Conservation (phyloP, 1,140 invertebrate genomes). For the Hylaeus volcanicus region DNA sequence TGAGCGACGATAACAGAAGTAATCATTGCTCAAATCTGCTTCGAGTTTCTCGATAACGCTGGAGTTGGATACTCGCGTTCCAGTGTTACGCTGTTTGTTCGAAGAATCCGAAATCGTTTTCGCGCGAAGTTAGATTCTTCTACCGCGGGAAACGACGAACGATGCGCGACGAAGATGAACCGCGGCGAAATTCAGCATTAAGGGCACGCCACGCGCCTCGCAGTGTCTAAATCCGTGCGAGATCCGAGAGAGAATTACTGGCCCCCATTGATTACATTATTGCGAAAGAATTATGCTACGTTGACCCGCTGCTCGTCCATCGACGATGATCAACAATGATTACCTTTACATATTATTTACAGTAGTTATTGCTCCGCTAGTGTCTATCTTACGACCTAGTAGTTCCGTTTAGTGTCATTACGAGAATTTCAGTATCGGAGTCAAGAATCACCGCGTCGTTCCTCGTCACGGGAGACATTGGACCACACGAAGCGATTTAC, state of each 20-base stretch:
- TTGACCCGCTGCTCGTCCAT: slow-evolving; percentile 30
- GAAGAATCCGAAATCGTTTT: slow-evolving; percentile 27
- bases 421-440: slow-evolving; percentile 31
- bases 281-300: slow-evolving; percentile 57
- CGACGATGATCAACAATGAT: slow-evolving; percentile 20
- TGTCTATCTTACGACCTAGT: slow-evolving; percentile 61
- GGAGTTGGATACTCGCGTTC: not conserved
- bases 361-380: slow-evolving; percentile 56
- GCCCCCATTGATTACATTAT: slow-evolving; percentile 79
- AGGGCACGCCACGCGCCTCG: slow-evolving; percentile 67
- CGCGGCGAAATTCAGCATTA: slow-evolving; percentile 19
- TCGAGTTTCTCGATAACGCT: no score
- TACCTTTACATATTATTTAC: slow-evolving; percentile 68
- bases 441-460: slow-evolving; percentile 15
- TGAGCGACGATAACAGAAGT: no score
- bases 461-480: slow-evolving; percentile 3
- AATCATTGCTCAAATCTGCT: no score
- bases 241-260: slow-evolving; percentile 81
- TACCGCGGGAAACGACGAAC: not conserved
- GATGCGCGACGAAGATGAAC: not conserved
- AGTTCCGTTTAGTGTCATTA: slow-evolving; percentile 57
- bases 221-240: slow-evolving; percentile 78
- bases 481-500: not conserved
- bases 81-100: not conserved
- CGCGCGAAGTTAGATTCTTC: not conserved